A percentile compares a stretch with the other conserved stretches of the same genome.
Evolutionary conservation across 92 coral and sea anemone species (phyloP).

Genomic region (Umimayanthus kanabou): DNA sequence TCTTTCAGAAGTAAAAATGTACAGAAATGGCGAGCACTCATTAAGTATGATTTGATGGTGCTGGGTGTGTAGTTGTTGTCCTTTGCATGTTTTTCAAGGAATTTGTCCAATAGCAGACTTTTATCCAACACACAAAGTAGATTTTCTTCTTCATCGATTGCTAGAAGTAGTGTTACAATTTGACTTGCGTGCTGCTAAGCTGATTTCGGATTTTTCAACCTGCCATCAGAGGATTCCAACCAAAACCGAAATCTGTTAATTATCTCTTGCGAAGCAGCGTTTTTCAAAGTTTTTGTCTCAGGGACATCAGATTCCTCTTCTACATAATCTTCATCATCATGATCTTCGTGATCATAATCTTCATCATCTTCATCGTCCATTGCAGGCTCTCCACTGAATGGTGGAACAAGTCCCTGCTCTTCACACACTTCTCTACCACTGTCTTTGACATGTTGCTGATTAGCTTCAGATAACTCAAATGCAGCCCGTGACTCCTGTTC

Average conservation of each 20-base stretch:
- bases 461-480: neutral
- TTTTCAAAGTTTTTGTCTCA: neutral
- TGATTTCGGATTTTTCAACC: constrained; percentile 28
- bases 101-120: constrained; percentile 5
- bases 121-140: constrained; percentile 15
- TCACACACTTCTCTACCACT: neutral
- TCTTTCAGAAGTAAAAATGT: neutral
- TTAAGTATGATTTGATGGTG: constrained; percentile 1
- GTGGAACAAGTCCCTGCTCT: neutral
- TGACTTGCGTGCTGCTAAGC: constrained; percentile 23
- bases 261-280: constrained; percentile 13
- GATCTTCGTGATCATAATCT: neutral
- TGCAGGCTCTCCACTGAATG: neutral
- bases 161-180: constrained; percentile 9
- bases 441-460: neutral
- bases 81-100: constrained; percentile 10
- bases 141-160: constrained; percentile 28
- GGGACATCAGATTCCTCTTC: constrained; percentile 6
- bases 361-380: neutral
- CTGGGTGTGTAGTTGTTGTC: neutral
- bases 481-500: neutral
- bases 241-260: constrained; percentile 17
- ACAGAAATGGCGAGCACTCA: neutral
- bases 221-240: constrained; percentile 13
- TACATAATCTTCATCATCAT: neutral